Conservation (phyloP, 2,888 invertebrate genomes). For the Cynaeus angustus region DNA sequence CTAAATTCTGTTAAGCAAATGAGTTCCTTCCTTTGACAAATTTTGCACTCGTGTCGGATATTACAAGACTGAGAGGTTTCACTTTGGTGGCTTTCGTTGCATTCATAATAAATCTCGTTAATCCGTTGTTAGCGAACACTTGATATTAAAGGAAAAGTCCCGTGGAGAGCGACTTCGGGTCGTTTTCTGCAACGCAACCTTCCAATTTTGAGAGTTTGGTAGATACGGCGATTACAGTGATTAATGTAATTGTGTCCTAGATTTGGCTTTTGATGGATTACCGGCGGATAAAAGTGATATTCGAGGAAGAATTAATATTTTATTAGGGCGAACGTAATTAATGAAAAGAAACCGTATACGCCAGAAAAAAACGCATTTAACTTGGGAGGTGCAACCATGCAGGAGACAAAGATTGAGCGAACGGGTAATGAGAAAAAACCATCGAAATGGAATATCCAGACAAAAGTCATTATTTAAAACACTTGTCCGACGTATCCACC, state of each 20-base stretch:
- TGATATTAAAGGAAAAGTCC: constrained; percentile 34
- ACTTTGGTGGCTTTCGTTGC: constrained; percentile 24
- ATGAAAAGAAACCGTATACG: constrained; percentile 5
- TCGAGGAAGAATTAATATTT: constrained; percentile 25
- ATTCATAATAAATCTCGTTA: constrained; percentile 57
- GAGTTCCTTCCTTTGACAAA: constrained; percentile 9
- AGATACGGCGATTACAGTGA: constrained; percentile 25
- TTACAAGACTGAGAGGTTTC: constrained; percentile 10
- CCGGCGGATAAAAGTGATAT: constrained; percentile 16
- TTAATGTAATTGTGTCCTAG: constrained; percentile 31
- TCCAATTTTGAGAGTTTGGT: constrained; percentile 13
- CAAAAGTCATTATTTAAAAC: too few relatives aligned
- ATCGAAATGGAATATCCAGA: too few relatives aligned
- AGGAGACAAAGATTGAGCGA: constrained; percentile 3
- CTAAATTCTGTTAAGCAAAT: too few relatives aligned
- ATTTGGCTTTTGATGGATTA: constrained; percentile 36
- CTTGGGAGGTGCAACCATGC: background rate
- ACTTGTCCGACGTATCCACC: too few relatives aligned
- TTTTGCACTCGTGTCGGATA: constrained; percentile 1
- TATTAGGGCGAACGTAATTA: constrained; percentile 12
- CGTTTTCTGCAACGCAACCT: constrained; percentile 16
- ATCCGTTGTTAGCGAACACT: constrained; percentile 56
- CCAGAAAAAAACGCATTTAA: constrained; percentile 15
- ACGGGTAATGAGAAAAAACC: background rate
- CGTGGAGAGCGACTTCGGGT: constrained; percentile 7